phyloP scores from a whole-genome alignment of 1,140 invertebrate genomes.

The Eubasilissa regina region DNA sequence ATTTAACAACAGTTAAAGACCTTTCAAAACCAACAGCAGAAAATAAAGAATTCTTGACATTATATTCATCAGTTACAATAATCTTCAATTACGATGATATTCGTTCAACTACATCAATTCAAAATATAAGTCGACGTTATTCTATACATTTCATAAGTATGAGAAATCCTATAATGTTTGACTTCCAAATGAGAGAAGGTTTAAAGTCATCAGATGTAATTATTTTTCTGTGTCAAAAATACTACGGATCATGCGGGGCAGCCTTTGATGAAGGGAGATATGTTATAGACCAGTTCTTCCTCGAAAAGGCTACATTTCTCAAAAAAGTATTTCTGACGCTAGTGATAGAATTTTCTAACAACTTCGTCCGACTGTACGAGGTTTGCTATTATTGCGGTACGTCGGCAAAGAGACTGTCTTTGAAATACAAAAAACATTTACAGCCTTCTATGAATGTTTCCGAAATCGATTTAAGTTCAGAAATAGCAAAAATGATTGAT shows the following conservation, averaged over 20 bases:
- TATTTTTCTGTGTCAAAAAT: neutral
- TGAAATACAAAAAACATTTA: neutral
- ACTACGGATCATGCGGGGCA: neutral
- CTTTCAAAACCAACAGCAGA: no score
- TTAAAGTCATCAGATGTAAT: neutral
- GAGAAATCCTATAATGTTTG: neutral
- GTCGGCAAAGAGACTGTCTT: neutral
- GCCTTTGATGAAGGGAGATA: neutral
- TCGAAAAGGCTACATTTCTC: neutral
- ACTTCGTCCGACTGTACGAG: neutral
- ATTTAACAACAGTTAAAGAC: no score
- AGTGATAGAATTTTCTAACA: neutral
- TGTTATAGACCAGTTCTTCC: neutral
- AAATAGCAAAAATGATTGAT: neutral
- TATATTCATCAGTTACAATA: no score
- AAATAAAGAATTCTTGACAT: no score
- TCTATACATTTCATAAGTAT: constrained; percentile 2
- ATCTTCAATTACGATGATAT: no score
- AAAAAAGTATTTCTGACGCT: neutral
- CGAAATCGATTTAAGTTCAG: neutral
- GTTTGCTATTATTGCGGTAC: constrained; percentile 4
- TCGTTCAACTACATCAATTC: neutral
- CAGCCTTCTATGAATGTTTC: neutral
- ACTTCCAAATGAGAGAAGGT: neutral
- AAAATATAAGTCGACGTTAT: neutral